Conservation (phyloP, 2,797 vertebrate genomes). For the Anguilla pacifica region DNA sequence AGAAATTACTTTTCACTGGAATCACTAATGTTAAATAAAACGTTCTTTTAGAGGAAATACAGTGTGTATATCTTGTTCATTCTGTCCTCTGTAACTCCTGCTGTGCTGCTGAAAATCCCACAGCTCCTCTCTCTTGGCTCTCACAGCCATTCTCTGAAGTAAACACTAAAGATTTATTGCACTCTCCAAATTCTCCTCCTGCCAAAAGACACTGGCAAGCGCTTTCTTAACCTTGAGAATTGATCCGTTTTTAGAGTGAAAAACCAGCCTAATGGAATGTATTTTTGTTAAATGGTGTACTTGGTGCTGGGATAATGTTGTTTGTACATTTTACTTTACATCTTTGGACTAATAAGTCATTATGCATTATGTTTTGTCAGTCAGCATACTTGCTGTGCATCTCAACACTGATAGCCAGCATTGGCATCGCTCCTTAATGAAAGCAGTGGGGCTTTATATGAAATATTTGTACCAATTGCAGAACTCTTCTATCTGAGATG, state of each 20-base stretch:
- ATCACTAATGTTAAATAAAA: background rate
- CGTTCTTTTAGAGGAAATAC: background rate
- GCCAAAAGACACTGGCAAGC: background rate
- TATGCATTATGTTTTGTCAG: background rate
- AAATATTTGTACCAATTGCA: background rate
- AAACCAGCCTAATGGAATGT: background rate
- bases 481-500: background rate
- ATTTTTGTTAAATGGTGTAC: background rate
- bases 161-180: background rate
- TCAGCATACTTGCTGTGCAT: background rate
- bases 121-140: background rate
- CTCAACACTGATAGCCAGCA: background rate
- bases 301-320: background rate
- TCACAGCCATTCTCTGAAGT: background rate
- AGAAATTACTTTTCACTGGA: background rate
- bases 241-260: background rate
- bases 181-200: background rate
- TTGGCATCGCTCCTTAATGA: background rate
- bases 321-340: background rate
- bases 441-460: background rate
- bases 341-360: background rate
- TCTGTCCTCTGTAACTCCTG: background rate
- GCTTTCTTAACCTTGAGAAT: conserved; percentile 1
- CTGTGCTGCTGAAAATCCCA: background rate
- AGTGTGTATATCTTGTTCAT: background rate